These are phyloP conservation scores for Antennarius striatus DNA, from an alignment of 2,113 vertebrate species.

Conservation along the genomic window DNA sequence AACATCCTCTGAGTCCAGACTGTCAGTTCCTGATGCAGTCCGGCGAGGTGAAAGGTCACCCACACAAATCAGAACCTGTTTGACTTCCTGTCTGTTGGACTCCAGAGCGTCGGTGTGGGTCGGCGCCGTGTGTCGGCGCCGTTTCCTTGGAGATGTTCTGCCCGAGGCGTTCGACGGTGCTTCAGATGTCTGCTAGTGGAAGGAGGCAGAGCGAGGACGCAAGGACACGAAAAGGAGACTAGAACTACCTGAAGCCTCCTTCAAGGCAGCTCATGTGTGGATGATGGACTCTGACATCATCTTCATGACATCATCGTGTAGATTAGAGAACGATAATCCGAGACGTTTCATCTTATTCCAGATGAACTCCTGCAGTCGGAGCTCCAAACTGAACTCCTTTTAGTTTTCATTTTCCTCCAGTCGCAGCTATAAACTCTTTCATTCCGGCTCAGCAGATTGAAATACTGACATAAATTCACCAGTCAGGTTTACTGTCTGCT, in stretches of 20 bases:
- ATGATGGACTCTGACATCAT: too few relatives aligned
- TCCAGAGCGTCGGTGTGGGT: neutral
- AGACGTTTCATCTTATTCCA: too few relatives aligned
- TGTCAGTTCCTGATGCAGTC: conserved; percentile 46
- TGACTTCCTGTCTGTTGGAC: conserved; percentile 37
- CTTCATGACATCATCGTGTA: too few relatives aligned
- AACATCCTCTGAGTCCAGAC: conserved; percentile 15
- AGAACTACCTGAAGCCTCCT: too few relatives aligned
- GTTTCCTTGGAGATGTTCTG: conserved; percentile 16
- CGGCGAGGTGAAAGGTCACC: conserved; percentile 53
- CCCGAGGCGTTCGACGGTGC: conserved; percentile 8
- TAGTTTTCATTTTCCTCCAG: neutral
- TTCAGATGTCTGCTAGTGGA: neutral
- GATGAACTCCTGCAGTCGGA: too few relatives aligned
- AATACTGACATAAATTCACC: neutral
- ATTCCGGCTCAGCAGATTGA: neutral
- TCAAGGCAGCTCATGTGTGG: too few relatives aligned
- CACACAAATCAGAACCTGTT: conserved; percentile 53
- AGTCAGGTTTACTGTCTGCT: neutral
- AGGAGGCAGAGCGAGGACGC: too few relatives aligned
- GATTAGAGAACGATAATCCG: too few relatives aligned
- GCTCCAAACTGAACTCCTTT: neutral
- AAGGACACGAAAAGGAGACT: too few relatives aligned
- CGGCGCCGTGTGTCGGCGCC: conserved; percentile 2
- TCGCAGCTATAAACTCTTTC: conserved; percentile 9